Evolutionary conservation across 92 coral and sea anemone genomes (phyloP), one percentile per base, ranked within the genome.

Genomic region (Anthopleura xanthogrammica): DNA sequence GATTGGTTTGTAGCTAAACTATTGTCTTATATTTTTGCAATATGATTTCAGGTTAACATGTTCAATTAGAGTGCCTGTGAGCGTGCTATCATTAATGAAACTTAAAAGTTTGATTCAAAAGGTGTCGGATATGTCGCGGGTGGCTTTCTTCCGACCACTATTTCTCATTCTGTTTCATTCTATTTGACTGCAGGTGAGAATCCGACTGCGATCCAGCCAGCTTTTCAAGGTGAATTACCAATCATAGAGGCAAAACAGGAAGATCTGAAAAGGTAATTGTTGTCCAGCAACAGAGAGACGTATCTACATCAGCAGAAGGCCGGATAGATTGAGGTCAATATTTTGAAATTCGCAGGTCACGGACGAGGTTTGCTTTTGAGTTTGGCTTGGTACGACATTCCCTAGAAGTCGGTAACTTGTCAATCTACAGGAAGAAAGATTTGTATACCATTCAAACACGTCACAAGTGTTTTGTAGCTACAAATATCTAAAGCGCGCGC

Each of bases 401-500:
- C 16, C 5, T 12, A 36, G 6, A 42, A 20, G 72, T 39, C 71
- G 22, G 73, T 79, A 79, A 60, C 42, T 56, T 48, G 72, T 79
- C 82, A 79, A 29, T 79, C 82, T 79, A 13, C 82, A 79, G 54
- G 17, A 60, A 43, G 16, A 54, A 58, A 16, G 22, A 16, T 46
- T 60, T 60, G 42, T 60, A 60, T 46, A 23, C 50, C 82, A 79
- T 56, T 46, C 42, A 24, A 16, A 52, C 29, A 75, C 78, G 83
- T 80, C 83, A 80, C 80, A 7, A 50, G 60, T 50, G n/a, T 29
- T 48, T 9, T 50, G 66, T 52, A 80, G 76, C 40, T 9, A 8
- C 83, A 80, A 80, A 60, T 60, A 80, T 80, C 83, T n/a, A 50
- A 80, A 80, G 70, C 83, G 76, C 83, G 83, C 83, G 83, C 20